Base-by-base conservation (phyloP, 2,888 invertebrate species). In the Eurois occulta region DNA sequence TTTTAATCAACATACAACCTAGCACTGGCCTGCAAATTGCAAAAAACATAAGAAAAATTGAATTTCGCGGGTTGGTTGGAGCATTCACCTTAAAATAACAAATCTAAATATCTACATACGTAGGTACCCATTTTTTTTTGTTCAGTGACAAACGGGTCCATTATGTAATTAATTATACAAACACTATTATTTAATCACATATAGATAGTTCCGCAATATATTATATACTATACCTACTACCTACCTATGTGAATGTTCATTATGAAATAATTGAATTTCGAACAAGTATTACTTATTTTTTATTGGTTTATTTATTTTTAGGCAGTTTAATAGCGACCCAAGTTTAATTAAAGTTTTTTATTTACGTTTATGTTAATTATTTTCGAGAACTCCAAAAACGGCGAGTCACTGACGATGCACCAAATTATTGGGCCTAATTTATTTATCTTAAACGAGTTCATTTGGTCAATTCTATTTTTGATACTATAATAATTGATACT, bases 131-230 rank as follows among this genome's bases (percentile, higher is more conserved):
- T 43, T 35, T n/a, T 71, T 71, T 55, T 72, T 79, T 58, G 11
- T 72, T n/a, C 16, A 65, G 55, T 35, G 18, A 28, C n/a, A 3
- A 68, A 35, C 41, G 48, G 18, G 38, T 52, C 24, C 8, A 0
- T 52, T 38, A 43, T 46, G 35, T 43, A 28, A 64, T 24, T 48
- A 41, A 46, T 77, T 66, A 32, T 43, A 43, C 43, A 79, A 79
- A 79, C 80, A 79, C 75, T 68, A 8, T 13, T 46, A 79, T 55
- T 60, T 21, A 24, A 46, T 38, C 11, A 52, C 73, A n/a, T n/a
- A n/a, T 13, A 46, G 11, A 7, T 24, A 79, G 32, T 79, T 79
- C 80, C 79, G 75, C 52, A 79, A 67, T 80, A 11, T 48, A 78
- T 32, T 48, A 78, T 32, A 41, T 58, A 58, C 35, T 21, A 13